Percentiles rank a stretch among this genome's conserved stretches.
Conservation (phyloP, 2,113 vertebrate genomes). For the Zosterops hypoxanthus region DNA sequence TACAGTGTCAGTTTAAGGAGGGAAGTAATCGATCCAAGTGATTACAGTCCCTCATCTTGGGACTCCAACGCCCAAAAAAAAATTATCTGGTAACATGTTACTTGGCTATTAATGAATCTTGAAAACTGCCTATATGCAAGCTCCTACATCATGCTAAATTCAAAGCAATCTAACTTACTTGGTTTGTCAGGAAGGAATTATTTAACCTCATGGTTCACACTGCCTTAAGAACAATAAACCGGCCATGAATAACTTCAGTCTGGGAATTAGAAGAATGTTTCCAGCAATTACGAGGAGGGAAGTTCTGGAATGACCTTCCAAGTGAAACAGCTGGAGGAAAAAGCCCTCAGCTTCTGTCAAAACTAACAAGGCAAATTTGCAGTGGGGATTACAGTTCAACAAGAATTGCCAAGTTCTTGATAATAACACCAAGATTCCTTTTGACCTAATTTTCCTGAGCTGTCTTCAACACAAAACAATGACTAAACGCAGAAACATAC, state of each 20-base stretch:
- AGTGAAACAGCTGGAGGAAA: conserved; percentile 13
- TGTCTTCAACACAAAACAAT: background rate
- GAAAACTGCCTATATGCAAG: background rate
- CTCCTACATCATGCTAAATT: background rate
- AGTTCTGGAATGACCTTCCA: conserved; percentile 5
- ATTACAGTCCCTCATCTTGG: background rate
- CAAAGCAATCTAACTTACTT: background rate
- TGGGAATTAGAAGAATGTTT: conserved; percentile 43
- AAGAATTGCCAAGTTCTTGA: background rate
- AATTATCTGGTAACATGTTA: background rate
- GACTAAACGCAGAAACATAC: background rate
- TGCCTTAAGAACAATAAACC: conserved; percentile 19
- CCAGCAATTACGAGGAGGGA: background rate
- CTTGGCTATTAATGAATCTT: background rate
- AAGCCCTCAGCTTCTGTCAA: background rate
- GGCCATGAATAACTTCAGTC: conserved; percentile 12
- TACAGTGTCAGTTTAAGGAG: background rate
- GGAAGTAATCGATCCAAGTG: background rate
- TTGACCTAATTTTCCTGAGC: background rate
- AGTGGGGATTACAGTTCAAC: background rate
- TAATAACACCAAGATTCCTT: background rate
- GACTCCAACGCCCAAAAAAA: background rate
- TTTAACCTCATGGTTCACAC: background rate
- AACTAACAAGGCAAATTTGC: background rate
- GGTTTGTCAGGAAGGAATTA: background rate